Percentiles rank a stretch among this genome's conserved stretches.
Evolutionary conservation across 2,113 vertebrate genomes (phyloP).

Genomic region (Taurulus bubalis): DNA sequence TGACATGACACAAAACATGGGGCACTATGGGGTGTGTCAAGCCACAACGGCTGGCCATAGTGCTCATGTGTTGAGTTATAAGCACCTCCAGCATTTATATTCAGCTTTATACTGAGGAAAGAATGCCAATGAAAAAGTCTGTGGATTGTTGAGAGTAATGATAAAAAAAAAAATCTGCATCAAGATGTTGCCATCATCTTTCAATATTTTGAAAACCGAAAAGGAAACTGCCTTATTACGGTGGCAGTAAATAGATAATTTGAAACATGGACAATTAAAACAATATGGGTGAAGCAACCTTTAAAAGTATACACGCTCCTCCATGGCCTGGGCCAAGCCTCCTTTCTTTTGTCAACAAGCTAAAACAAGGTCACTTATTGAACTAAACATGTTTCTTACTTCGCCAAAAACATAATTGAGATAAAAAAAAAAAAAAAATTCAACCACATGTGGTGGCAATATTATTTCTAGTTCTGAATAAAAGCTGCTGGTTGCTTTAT

Average conservation of each 20-base stretch:
- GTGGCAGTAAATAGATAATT: not conserved
- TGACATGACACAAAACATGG: not conserved
- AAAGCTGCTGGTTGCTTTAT: conserved; percentile 3
- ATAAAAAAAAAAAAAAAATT: not conserved
- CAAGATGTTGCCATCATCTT: not conserved
- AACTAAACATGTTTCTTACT: not conserved
- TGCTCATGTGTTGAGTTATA: not conserved
- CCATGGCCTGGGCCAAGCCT: not conserved
- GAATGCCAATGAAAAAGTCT: not conserved
- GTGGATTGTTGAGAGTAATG: not conserved
- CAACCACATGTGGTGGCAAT: not conserved
- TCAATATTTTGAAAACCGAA: not conserved
- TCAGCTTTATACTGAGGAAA: not conserved
- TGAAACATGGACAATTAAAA: not conserved
- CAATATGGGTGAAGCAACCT: not conserved
- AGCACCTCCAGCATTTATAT: not conserved
- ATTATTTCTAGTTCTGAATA: not conserved
- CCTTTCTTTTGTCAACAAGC: not conserved
- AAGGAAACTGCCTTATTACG: not conserved
- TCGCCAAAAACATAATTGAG: not conserved
- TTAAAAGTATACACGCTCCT: not conserved
- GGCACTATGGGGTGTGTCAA: not conserved
- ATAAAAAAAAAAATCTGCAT: not conserved
- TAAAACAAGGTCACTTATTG: not conserved
- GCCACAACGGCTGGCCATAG: not conserved